phyloP scores from a whole-genome alignment of 2,888 invertebrate species.

The Candidula unifasciata region DNA sequence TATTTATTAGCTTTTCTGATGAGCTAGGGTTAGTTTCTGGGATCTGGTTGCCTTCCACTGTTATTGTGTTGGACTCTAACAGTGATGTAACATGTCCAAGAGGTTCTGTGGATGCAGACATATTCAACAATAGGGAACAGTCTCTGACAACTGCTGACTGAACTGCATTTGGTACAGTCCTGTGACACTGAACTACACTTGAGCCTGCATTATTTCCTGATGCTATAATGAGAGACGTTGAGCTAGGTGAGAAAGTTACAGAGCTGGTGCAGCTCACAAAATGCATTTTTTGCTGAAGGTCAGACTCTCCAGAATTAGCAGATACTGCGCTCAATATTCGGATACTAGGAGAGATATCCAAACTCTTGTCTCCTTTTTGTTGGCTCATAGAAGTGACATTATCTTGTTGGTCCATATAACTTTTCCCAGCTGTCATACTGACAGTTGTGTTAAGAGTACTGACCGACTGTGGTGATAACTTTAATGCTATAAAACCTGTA shows the following conservation, averaged over 20 bases:
- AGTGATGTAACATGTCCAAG: constrained; percentile 71
- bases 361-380: neutral
- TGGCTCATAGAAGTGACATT: neutral
- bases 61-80: constrained; percentile 65
- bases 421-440: neutral
- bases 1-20: neutral
- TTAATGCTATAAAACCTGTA: constrained; percentile 39
- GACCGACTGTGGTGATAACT: constrained; percentile 23
- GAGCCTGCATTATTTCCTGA: constrained; percentile 38
- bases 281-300: constrained; percentile 16
- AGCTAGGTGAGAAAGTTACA: neutral
- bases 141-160: constrained; percentile 22
- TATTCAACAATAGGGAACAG: constrained; percentile 12
- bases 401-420: neutral
- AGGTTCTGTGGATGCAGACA: constrained; percentile 59
- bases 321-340: neutral
- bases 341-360: neutral
- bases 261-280: neutral
- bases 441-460: neutral
- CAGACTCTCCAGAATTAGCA: neutral
- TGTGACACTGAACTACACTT: constrained; percentile 28
- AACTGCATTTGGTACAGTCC: neutral
- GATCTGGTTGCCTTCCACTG: constrained; percentile 27
- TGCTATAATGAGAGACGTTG: constrained; percentile 33
- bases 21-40: neutral